These are phyloP conservation scores for Cryptocheilus praepositus DNA, from an alignment of 2,888 invertebrate species.

Conservation along the genomic window DNA sequence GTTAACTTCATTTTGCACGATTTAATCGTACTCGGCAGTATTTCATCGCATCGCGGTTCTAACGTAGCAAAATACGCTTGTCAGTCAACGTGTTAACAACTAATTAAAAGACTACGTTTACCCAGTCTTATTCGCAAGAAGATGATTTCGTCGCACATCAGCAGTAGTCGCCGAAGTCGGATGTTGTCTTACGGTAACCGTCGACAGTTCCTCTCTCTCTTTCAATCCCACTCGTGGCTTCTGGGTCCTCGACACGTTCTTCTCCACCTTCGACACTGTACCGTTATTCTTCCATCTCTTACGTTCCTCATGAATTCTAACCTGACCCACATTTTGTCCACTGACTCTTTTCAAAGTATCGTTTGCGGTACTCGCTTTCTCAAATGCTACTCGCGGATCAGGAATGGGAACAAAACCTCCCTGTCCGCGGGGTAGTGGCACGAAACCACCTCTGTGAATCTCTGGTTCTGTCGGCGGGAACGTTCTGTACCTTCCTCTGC, in stretches of 20 bases:
- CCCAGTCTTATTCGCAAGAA: constrained; percentile 35
- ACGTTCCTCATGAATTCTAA: constrained; percentile 49
- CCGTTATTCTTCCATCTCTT: constrained; percentile 55
- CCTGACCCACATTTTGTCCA: constrained; percentile 44
- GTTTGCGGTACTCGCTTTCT: constrained; percentile 37
- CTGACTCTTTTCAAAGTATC: constrained; percentile 31
- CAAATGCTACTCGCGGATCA: constrained; percentile 71
- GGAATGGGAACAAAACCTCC: constrained; percentile 85
- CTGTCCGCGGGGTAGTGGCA: constrained; percentile 83
- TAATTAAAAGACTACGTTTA: constrained; percentile 13
- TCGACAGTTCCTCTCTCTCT: constrained; percentile 46
- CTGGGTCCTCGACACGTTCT: constrained; percentile 32
- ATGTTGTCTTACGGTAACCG: no score
- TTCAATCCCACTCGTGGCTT: constrained; percentile 38
- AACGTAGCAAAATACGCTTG: no score
- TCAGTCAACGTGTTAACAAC: no score
- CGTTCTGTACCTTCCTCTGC: constrained; percentile 69
- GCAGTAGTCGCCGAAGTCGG: constrained; percentile 24
- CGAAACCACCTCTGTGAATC: constrained; percentile 86
- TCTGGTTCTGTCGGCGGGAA: constrained; percentile 78
- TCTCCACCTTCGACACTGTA: constrained; percentile 59
- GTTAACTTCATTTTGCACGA: no score
- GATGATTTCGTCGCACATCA: constrained; percentile 28
- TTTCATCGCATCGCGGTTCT: no score
- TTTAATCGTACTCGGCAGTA: no score